Percentiles rank a stretch among this genome's conserved stretches.
phyloP scores from a whole-genome alignment of 2,113 vertebrate genomes.

The Anser cygnoides region DNA sequence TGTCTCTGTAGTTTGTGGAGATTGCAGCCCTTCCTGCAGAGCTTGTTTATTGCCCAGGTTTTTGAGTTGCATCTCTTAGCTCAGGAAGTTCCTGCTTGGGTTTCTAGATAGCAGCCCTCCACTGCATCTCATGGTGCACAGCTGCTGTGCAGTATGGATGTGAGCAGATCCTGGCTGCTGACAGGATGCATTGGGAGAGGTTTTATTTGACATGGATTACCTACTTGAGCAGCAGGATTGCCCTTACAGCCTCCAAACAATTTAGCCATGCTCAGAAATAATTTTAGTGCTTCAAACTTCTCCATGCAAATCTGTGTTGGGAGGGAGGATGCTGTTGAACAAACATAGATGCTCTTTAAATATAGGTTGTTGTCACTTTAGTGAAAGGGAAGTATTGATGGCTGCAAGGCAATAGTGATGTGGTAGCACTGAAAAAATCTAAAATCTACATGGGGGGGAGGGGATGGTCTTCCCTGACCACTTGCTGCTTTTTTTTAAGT shows the following conservation, averaged over 20 bases:
- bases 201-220: not conserved
- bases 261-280: too few relatives aligned
- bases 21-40: not conserved
- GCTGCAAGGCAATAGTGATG: not conserved
- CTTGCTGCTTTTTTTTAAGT: not conserved
- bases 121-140: not conserved
- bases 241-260: not conserved
- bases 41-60: not conserved
- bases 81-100: not conserved
- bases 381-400: not conserved
- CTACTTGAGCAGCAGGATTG: not conserved
- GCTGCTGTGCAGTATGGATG: not conserved
- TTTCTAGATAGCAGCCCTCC: conserved; percentile 1
- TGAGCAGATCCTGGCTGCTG: not conserved
- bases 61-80: not conserved
- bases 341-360: not conserved
- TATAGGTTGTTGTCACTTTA: not conserved
- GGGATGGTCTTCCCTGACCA: not conserved
- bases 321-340: not conserved
- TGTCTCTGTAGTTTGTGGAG: not conserved
- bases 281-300: not conserved
- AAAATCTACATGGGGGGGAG: fast-evolving
- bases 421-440: not conserved
- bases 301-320: not conserved
- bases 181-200: not conserved